Conservation (phyloP, 2,113 vertebrate genomes). For the Marcusenius ussheri region DNA sequence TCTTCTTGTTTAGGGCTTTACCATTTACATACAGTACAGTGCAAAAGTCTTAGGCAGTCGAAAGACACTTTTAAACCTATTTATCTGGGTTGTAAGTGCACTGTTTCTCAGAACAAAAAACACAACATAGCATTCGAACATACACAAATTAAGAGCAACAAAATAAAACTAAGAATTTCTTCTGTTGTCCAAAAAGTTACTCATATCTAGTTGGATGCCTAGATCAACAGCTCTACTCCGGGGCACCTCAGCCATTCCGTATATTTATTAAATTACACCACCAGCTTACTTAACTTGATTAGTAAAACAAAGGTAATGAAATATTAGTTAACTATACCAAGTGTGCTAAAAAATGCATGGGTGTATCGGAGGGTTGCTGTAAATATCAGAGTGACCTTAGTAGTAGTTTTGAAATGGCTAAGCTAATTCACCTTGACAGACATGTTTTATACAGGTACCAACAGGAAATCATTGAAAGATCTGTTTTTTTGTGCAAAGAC, state of each 20-base stretch:
- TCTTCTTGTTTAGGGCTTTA: constrained; percentile 13
- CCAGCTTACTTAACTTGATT: background rate
- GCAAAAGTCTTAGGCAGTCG: background rate
- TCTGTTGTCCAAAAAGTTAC: background rate
- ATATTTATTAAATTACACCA: background rate
- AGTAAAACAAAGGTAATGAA: background rate
- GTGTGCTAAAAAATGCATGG: background rate
- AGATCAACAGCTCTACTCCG: background rate
- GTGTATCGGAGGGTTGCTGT: background rate
- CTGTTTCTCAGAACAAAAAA: background rate
- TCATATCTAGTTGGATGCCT: background rate
- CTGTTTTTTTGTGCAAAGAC: background rate
- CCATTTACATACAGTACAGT: background rate
- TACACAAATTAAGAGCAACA: background rate
- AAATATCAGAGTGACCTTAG: background rate
- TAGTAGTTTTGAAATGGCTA: background rate
- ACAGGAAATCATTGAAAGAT: background rate
- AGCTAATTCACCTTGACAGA: background rate
- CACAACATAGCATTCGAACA: background rate
- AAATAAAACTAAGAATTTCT: background rate
- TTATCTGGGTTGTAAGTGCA: background rate
- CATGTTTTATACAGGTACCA: background rate
- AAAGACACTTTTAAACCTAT: background rate
- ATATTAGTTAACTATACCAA: background rate
- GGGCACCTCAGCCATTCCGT: background rate